These are phyloP conservation scores for Oplegnathus fasciatus DNA, from an alignment of 2,113 vertebrate species.

Conservation along the genomic window DNA sequence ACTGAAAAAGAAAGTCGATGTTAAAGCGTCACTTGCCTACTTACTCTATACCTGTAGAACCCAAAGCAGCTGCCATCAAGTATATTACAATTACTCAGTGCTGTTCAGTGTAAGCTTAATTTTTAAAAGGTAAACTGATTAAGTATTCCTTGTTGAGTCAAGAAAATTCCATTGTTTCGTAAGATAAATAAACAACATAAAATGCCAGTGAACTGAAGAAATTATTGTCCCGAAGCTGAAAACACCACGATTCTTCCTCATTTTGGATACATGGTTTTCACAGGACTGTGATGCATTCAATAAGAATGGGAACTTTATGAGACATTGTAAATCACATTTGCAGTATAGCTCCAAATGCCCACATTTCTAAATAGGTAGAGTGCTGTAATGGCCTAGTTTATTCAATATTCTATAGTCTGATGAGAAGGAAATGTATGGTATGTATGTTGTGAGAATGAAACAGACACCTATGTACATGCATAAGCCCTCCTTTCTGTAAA, in stretches of 20 bases:
- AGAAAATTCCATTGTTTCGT: neutral
- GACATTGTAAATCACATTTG: neutral
- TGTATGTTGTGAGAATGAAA: no score
- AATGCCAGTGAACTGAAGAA: neutral
- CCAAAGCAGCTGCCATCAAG: neutral
- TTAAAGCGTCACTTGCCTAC: neutral
- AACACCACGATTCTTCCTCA: neutral
- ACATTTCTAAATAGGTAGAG: neutral
- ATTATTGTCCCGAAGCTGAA: neutral
- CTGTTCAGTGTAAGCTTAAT: no score
- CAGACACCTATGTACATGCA: neutral
- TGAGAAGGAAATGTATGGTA: no score
- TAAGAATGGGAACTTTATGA: neutral
- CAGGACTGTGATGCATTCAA: neutral
- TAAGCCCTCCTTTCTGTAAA: neutral
- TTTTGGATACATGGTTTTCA: neutral
- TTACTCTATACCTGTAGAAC: neutral
- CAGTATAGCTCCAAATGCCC: neutral
- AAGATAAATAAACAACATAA: neutral
- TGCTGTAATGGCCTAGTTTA: neutral
- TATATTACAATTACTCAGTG: neutral
- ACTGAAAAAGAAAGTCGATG: neutral
- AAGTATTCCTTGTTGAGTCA: neutral
- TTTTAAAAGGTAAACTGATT: neutral
- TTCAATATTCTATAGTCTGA: neutral